phyloP scores from a whole-genome alignment of 2,888 invertebrate species.

The Baronia brevicornis region DNA sequence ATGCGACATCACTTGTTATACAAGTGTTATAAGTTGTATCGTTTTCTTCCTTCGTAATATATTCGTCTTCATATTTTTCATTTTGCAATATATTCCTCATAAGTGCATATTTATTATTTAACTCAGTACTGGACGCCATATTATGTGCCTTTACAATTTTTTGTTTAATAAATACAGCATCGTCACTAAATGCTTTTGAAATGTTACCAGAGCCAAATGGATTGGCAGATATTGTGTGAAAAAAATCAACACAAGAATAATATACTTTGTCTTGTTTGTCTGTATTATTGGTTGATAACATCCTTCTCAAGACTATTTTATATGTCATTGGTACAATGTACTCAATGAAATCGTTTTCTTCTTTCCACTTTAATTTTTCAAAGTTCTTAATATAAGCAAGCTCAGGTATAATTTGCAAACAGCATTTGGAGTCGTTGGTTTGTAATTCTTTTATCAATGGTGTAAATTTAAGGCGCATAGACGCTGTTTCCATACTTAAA shows the following conservation, averaged over 20 bases:
- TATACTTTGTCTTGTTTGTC: constrained; percentile 36
- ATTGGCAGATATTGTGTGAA: constrained; percentile 22
- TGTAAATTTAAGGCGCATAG: constrained; percentile 47
- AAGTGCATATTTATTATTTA: constrained; percentile 8
- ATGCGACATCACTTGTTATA: too few species aligned
- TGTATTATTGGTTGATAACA: constrained; percentile 15
- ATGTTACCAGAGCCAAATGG: constrained; percentile 35
- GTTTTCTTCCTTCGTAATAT: too few species aligned
- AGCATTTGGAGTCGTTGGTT: constrained; percentile 36
- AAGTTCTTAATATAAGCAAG: constrained; percentile 44
- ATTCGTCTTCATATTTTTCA: constrained; percentile 1
- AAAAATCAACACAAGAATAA: constrained; percentile 54
- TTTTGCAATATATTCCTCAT: constrained; percentile 5
- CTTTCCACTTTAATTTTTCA: constrained; percentile 46
- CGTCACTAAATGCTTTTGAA: constrained; percentile 44
- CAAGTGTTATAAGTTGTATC: too few species aligned
- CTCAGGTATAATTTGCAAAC: constrained; percentile 55
- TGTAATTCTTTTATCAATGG: constrained; percentile 38
- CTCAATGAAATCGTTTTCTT: constrained; percentile 39
- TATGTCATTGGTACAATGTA: constrained; percentile 56
- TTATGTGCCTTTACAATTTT: constrained; percentile 17
- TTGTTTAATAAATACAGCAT: constrained; percentile 29
- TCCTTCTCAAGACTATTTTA: constrained; percentile 48
- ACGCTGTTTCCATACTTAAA: constrained; percentile 42
- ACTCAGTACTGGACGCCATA: constrained; percentile 14